phyloP scores from a whole-genome alignment of 2,888 invertebrate species.

The Pegoplata infirma region DNA sequence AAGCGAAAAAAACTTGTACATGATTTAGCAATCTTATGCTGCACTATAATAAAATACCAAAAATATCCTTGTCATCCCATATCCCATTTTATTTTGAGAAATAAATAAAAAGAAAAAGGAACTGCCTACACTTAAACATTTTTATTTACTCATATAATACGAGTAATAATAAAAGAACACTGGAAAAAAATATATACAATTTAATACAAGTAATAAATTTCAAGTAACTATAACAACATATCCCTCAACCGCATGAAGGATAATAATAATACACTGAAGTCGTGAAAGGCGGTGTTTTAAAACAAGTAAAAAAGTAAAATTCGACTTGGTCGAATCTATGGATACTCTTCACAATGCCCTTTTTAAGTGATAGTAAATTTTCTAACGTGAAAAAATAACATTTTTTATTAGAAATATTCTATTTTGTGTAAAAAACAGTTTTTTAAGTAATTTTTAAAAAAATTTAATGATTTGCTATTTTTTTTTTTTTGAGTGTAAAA shows the following conservation, averaged over 20 bases:
- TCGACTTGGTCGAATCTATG: too few relatives aligned
- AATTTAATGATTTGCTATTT: too few relatives aligned
- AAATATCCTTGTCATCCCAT: constrained; percentile 15
- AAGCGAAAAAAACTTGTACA: background rate
- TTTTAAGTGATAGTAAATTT: too few relatives aligned
- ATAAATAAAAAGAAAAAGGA: background rate
- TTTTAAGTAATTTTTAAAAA: too few relatives aligned
- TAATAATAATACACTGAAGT: background rate
- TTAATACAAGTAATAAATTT: constrained; percentile 50
- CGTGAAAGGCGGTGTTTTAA: too few relatives aligned
- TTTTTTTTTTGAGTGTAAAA: too few relatives aligned
- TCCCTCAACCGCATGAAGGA: constrained; percentile 18
- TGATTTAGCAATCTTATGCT: constrained; percentile 14
- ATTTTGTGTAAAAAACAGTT: too few relatives aligned
- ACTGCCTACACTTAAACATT: background rate
- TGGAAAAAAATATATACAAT: constrained; percentile 2
- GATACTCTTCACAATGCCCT: too few relatives aligned
- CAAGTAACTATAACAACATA: constrained; percentile 50
- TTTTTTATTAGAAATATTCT: too few relatives aligned
- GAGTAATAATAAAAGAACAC: background rate
- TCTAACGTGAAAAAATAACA: too few relatives aligned
- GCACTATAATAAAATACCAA: background rate
- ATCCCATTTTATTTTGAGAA: background rate
- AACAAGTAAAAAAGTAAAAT: too few relatives aligned
- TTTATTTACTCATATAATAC: constrained; percentile 12